Evolutionary conservation across 2,113 vertebrate species (phyloP), one percentile per base, ranked within the genome.

Genomic region (Cryptotis parvus): DNA sequence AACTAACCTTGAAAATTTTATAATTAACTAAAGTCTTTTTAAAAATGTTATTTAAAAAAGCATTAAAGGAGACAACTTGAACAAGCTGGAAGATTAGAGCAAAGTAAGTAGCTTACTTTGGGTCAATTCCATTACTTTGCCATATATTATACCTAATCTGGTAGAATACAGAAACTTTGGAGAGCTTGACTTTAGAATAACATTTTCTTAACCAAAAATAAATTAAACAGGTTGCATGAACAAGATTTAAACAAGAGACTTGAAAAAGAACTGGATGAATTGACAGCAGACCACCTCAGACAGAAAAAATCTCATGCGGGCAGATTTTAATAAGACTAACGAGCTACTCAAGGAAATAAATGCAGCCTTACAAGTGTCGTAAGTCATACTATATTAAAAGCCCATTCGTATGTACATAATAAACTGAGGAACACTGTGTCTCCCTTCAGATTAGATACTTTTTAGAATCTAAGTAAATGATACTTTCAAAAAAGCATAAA

Each of bases 261-360:
- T 89, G 99, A 99, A 97, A 97, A 99, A 97, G 98, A 99, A 96
- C 96, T 99, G 95, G 97, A 98, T 95, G 99, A 99, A 96, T 97
- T 99, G 98, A 98, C 98, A 97, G 97, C 98, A 91, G 97, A 98
- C 93, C 99, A 99, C 98, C 98, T 98, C 98, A 98, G 98, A 97
- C 99, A 99, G 96, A 99, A 99, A n/a, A 90, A 99, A 99, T 98
- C 98, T 98, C 98, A 99, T 99, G 98, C 98, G 99, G 97, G 98
- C 98, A 69, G 99, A 99, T 98, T 99, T 99, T 98, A 99, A 99
- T 98, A 99, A 99, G 97, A 99, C 99, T 96, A 99, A 99, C 98
- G 99, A 99, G 95, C 98, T 99, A 90, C 99, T 99, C 94, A 99
- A 99, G 98, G 99, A 99, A 98, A 99, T 99, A 98, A 99, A 99